These are phyloP conservation scores for Anas bernieri DNA, from an alignment of 2,797 vertebrate genomes.

Conservation along the genomic window DNA sequence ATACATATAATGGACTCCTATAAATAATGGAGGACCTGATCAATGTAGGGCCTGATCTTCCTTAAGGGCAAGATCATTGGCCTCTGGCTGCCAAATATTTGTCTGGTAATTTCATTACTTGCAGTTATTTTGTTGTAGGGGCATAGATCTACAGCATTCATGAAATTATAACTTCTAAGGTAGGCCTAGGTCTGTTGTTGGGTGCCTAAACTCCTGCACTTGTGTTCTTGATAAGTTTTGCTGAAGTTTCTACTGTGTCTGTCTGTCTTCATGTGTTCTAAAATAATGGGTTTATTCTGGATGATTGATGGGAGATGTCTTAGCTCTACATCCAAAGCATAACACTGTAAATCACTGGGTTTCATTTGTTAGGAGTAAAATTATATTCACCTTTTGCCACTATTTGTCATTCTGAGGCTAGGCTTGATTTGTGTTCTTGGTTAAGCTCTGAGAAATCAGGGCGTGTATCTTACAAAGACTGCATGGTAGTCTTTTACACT, in stretches of 20 bases:
- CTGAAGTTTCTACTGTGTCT: neutral
- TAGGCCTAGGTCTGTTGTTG: neutral
- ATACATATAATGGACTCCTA: neutral
- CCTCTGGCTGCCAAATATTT: neutral
- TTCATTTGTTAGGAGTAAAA: slow-evolving; percentile 59
- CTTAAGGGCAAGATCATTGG: neutral
- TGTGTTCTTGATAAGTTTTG: neutral
- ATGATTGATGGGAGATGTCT: slow-evolving; percentile 41
- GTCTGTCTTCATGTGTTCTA: neutral
- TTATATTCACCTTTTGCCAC: slow-evolving; percentile 41
- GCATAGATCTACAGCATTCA: neutral
- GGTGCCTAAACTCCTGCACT: neutral
- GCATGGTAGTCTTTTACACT: neutral
- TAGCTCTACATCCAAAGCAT: slow-evolving; percentile 4
- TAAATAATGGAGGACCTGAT: neutral
- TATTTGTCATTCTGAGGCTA: slow-evolving; percentile 55
- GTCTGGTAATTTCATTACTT: neutral
- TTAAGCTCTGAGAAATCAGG: slow-evolving; percentile 12
- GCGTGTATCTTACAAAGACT: slow-evolving; percentile 10
- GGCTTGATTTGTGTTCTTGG: slow-evolving; percentile 11
- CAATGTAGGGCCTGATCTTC: neutral
- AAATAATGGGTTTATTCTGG: slow-evolving; percentile 40
- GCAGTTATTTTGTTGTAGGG: neutral
- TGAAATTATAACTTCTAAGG: neutral
- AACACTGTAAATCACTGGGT: slow-evolving; percentile 57